Evolutionary conservation across 2,888 invertebrate species (phyloP).

Genomic region (Tubulanus polymorphus): DNA sequence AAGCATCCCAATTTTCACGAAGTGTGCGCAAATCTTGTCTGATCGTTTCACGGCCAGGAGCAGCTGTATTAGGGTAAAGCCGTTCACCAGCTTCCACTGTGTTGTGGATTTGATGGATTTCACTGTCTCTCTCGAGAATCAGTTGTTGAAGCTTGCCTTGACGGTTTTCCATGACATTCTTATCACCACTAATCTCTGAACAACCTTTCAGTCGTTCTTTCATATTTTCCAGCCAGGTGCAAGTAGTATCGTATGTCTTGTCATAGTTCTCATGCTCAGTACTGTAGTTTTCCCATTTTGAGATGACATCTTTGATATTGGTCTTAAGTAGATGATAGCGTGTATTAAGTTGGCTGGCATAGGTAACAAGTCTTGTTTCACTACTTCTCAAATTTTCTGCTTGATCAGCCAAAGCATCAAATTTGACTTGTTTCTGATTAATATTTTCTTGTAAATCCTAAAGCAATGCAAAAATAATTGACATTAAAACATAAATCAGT

Average conservation of each 20-base stretch:
- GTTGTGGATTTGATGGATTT: constrained; percentile 73
- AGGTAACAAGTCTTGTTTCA: constrained; percentile 77
- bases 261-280: constrained; percentile 31
- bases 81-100: constrained; percentile 85
- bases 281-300: constrained; percentile 31
- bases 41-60: constrained; percentile 81
- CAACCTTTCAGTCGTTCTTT: constrained; percentile 33
- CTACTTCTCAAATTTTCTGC: constrained; percentile 79
- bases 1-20: constrained; percentile 55
- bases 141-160: constrained; percentile 63
- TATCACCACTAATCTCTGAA: constrained; percentile 67
- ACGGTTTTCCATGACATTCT: constrained; percentile 64
- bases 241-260: constrained; percentile 29
- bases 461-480: neutral
- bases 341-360: constrained; percentile 82
- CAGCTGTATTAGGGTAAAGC: constrained; percentile 77
- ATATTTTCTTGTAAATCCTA: constrained; percentile 64
- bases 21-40: constrained; percentile 65
- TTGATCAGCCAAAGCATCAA: constrained; percentile 82
- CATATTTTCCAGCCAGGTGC: constrained; percentile 36
- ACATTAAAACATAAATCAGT: neutral
- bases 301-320: constrained; percentile 38
- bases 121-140: constrained; percentile 72
- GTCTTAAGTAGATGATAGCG: constrained; percentile 56
- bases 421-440: constrained; percentile 73